These are phyloP conservation scores for Sitobion miscanthi DNA, from an alignment of 1,140 invertebrate genomes.

Conservation along the genomic window DNA sequence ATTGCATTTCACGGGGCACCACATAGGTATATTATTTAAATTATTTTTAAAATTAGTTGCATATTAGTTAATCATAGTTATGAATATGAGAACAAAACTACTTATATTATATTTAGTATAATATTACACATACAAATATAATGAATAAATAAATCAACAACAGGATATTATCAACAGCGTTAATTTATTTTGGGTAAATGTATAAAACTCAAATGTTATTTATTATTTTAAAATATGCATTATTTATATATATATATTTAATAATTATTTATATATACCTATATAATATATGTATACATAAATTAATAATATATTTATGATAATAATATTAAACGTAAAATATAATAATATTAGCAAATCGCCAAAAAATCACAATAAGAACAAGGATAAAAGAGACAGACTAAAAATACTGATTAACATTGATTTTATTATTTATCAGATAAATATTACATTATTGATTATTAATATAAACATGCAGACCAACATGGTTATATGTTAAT, in stretches of 20 bases:
- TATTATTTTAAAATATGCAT: conserved; percentile 28
- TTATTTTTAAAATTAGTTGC: not conserved
- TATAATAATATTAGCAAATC: conserved; percentile 12
- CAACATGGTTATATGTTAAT: not conserved
- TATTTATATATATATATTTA: conserved; percentile 21
- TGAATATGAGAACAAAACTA: not conserved
- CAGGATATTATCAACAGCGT: not conserved
- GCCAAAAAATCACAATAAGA: conserved; percentile 35
- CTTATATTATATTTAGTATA: not conserved
- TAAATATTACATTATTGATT: conserved; percentile 39
- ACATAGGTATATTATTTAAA: not conserved
- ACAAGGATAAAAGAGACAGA: not conserved
- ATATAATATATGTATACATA: not conserved
- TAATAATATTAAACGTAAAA: conserved; percentile 40
- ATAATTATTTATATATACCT: conserved; percentile 14
- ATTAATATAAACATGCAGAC: not conserved
- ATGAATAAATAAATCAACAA: not conserved
- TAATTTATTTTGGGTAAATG: conserved; percentile 40
- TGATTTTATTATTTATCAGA: conserved; percentile 5
- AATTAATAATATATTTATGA: not conserved
- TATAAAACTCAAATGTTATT: conserved; percentile 36
- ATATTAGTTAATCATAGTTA: not conserved
- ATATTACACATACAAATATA: not conserved
- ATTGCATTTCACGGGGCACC: not conserved
- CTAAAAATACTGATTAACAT: conserved; percentile 30